Base-by-base conservation (phyloP, 2,888 invertebrate species). In the Archips xylosteana region DNA sequence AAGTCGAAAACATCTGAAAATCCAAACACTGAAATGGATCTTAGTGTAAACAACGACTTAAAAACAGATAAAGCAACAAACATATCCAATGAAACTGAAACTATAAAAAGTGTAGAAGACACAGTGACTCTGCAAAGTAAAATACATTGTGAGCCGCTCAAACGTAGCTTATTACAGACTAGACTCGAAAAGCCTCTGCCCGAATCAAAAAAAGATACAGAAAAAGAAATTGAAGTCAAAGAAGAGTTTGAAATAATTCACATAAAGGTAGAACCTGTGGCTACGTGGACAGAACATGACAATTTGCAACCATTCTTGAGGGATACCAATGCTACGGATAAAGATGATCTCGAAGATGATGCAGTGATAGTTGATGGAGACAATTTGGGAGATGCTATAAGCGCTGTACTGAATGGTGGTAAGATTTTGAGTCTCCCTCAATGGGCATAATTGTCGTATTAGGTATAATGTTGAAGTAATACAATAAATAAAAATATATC, bases 301-400 rank as follows among this genome's bases (percentile, higher is more conserved):
- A 78, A 76, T 6, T 70, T 80, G 0, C 83, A 84, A 36, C 91
- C 92, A 0, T 93, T 89, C 74, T 78, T 82, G 4, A 85, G 82
- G 54, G 94, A 94, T 69, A 45, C 70, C 10, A 83, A 89, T 63
- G 91, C 89, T 0, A 78, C 87, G 0, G 74, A 76, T 0, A 81
- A 80, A 39, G 85, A 87, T 0, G 80, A 84, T 59, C 2, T 71
- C 6, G 79, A 77, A 1, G 62, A 71, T 0, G 79, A 84, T 69
- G 75, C 63, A 0, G 77, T 78, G 8, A 79, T 92, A 32, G 76
- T 90, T 62, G 84, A 86, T 36, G 78, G 82, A 0, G 88, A 57
- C n/a, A 90, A 91, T 77, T 74, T 90, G 0, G 75, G 75, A 2
- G 84, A 83, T 67, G 94, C 93, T 0, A 79, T 75, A 2, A 77